A percentile compares a stretch with the other conserved stretches of the same genome.
Evolutionary conservation across 2,888 invertebrate species (phyloP).

Genomic region (Eudemis profundana): DNA sequence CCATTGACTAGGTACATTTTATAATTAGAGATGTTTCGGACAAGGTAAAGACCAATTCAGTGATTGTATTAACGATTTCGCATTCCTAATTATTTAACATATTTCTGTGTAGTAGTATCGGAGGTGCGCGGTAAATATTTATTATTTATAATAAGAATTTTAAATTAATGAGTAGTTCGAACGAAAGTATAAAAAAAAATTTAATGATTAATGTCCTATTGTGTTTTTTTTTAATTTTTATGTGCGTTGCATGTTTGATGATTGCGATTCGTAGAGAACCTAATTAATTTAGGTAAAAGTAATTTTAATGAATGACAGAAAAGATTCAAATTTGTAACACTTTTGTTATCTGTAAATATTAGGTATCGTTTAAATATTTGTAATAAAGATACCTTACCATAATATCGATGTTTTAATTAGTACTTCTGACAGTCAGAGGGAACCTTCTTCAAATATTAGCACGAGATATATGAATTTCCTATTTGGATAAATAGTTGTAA

Average conservation of each 20-base stretch:
- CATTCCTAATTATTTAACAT: constrained; percentile 60
- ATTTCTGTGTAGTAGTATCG: constrained; percentile 58
- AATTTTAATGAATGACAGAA: constrained; percentile 43
- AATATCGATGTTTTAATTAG: constrained; percentile 62
- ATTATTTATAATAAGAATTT: constrained; percentile 66
- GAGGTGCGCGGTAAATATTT: constrained; percentile 70
- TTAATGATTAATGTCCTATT: constrained; percentile 46
- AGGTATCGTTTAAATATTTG: constrained; percentile 71
- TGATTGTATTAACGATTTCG: constrained; percentile 50
- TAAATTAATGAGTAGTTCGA: constrained; percentile 54
- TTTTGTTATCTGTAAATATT: constrained; percentile 74
- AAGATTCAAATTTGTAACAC: constrained; percentile 58
- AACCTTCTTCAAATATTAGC: too few species aligned
- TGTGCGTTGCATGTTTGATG: constrained; percentile 48
- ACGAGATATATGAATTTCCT: too few species aligned
- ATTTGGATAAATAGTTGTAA: too few species aligned
- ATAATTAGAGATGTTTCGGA: constrained; percentile 19
- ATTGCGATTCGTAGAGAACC: constrained; percentile 47
- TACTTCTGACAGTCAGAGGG: not conserved
- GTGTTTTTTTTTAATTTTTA: constrained; percentile 49
- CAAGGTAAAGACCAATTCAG: constrained; percentile 20
- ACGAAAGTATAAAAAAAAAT: constrained; percentile 50
- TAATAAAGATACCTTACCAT: constrained; percentile 77
- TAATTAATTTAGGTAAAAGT: constrained; percentile 44
- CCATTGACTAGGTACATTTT: not conserved